Percentiles rank a stretch among this genome's conserved stretches.
Conservation (phyloP, 2,797 vertebrate species). For the Sitta carolinensis region DNA sequence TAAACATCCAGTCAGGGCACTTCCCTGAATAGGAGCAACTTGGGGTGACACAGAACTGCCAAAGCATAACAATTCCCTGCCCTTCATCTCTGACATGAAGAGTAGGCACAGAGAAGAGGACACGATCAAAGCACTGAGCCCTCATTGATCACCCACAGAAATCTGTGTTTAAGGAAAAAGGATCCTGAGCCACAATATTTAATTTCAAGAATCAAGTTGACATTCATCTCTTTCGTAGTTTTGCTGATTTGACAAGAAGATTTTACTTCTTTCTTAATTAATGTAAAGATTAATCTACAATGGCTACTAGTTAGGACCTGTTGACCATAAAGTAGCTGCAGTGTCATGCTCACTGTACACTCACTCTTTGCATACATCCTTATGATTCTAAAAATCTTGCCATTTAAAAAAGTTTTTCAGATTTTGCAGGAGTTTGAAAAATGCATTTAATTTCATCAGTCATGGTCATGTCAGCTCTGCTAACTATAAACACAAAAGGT, state of each 20-base stretch:
- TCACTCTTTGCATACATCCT: not conserved
- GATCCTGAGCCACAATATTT: not conserved
- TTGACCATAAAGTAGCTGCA: not conserved
- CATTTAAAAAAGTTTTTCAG: not conserved
- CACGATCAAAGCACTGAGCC: not conserved
- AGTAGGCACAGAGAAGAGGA: not conserved
- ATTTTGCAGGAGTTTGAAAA: not conserved
- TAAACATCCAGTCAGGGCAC: not conserved
- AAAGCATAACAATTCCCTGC: not conserved
- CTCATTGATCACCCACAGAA: not conserved
- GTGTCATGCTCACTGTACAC: not conserved
- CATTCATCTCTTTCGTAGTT: not conserved
- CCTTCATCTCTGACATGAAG: not conserved
- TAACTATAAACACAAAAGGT: not conserved
- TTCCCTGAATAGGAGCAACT: not conserved
- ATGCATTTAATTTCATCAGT: not conserved
- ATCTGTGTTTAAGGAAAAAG: not conserved
- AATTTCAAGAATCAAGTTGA: not conserved
- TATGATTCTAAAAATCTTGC: not conserved
- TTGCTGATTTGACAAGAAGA: not conserved
- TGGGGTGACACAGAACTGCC: not conserved
- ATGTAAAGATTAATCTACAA: not conserved
- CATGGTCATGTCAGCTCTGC: not conserved
- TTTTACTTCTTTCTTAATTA: not conserved
- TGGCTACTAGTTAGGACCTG: not conserved